Evolutionary conservation across 1,140 invertebrate species (phyloP), one percentile per base, ranked within the genome.

Genomic region (Drosophila cardini): DNA sequence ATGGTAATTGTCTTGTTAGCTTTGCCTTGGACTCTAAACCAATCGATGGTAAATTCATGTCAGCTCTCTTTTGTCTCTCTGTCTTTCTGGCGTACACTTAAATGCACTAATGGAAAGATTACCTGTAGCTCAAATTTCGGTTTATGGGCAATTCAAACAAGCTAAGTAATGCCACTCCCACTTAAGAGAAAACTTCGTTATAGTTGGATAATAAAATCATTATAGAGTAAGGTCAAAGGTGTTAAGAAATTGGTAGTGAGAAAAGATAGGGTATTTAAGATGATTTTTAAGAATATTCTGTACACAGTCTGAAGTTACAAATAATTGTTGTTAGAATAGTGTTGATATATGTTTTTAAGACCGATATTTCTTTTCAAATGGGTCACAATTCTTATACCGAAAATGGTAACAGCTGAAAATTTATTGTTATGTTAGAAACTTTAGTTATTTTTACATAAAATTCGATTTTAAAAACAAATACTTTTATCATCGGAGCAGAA

Each of bases 1-100:
- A 76, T 72, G 73, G 69, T 76, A 76, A 76, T 76, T 76, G 69
- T 72, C 61, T 72, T 76, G 68, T 76, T 72, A 56, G 62, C 62
- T 68, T 53, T 18, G 4, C 32, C 26, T 16, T 18, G 13, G 56
- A 64, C 64, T 58, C 67, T 75, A 53, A 38, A 21, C 50, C 45
- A 63, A 62, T 63, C 67, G 60, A 75, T 52, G 57, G 72, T 15
- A 32, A 56, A 57, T 70, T 60, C 36, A 45, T 34, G 42, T 26
- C 50, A 16, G 21, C 21, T 26, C 5, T 26, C 21, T 3, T 3
- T 4, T 65, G n/a, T 70, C 53, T 21, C 4, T 26, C 21, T 10
- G 10, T n/a, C 36, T 38, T 48, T 4, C 21, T 26, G 21, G 21
- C 21, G n/a, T 18, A 36, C 26, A 40, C 48, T 69, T 62, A 56